phyloP scores from a whole-genome alignment of 2,888 invertebrate genomes.

The Eupithecia subumbrata region DNA sequence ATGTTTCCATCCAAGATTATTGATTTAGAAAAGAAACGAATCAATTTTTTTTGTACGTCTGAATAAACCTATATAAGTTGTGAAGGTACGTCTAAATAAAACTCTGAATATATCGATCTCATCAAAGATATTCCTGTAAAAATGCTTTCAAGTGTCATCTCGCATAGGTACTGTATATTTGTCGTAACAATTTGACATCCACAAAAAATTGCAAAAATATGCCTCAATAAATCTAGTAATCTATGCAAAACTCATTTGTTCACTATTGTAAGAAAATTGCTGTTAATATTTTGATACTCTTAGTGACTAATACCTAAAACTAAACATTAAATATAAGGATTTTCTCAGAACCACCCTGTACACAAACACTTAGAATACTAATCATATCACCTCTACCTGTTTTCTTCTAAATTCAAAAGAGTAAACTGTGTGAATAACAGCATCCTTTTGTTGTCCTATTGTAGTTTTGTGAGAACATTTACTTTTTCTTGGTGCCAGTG shows the following conservation, averaged over 20 bases:
- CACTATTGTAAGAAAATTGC: background rate
- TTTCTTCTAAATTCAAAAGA: conserved; percentile 68
- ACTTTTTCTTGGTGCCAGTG: conserved; percentile 65
- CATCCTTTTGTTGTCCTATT: conserved; percentile 78
- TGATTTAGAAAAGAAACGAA: background rate
- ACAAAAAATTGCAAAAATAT: too few relatives aligned
- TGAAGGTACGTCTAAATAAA: too few relatives aligned
- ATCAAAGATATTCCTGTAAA: too few relatives aligned
- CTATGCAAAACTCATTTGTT: too few relatives aligned
- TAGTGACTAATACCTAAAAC: too few relatives aligned
- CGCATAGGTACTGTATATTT: too few relatives aligned
- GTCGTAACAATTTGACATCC: too few relatives aligned
- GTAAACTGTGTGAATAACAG: conserved; percentile 84
- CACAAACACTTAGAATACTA: conserved; percentile 16
- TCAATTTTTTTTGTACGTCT: too few relatives aligned
- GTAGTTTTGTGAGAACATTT: conserved; percentile 79
- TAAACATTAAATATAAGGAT: background rate
- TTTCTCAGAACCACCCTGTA: conserved; percentile 19
- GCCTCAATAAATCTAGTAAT: too few relatives aligned
- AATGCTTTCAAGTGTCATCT: too few relatives aligned
- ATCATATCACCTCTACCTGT: conserved; percentile 22
- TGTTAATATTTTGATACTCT: background rate
- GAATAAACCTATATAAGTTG: too few relatives aligned
- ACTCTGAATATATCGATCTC: too few relatives aligned
- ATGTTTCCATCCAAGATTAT: background rate